Conservation (phyloP, 2,888 invertebrate species). For the Nasonia oneida region DNA sequence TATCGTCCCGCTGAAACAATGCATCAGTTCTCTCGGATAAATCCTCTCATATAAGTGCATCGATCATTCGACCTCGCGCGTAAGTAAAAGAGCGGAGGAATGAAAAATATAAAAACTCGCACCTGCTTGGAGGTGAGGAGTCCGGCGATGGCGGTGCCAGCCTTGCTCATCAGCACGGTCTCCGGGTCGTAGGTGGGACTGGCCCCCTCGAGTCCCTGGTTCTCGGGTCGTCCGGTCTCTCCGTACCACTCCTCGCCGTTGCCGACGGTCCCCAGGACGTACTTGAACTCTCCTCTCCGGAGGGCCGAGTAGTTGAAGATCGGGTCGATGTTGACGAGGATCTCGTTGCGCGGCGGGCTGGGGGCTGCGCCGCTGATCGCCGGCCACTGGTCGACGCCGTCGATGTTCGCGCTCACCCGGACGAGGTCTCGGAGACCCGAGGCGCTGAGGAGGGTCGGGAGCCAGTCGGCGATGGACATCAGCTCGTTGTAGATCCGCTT, state of each 20-base stretch:
- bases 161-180: constrained; percentile 78
- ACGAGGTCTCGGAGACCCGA: constrained; percentile 75
- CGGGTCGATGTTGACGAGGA: constrained; percentile 83
- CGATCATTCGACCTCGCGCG: not conserved
- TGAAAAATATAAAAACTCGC: not conserved
- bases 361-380: constrained; percentile 78
- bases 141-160: constrained; percentile 79
- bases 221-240: constrained; percentile 72
- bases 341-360: constrained; percentile 78
- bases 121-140: constrained; percentile 80
- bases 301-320: constrained; percentile 81
- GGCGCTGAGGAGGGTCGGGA: constrained; percentile 82
- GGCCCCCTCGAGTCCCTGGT: constrained; percentile 66
- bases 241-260: constrained; percentile 79
- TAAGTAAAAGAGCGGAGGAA: not conserved
- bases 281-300: constrained; percentile 84
- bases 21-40: too few species aligned
- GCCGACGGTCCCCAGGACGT: constrained; percentile 81
- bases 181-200: constrained; percentile 78
- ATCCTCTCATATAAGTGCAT: too few species aligned
- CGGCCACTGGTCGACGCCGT: constrained; percentile 81
- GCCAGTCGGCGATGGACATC: constrained; percentile 82
- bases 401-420: constrained; percentile 74
- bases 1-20: too few species aligned
- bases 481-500: constrained; percentile 80